phyloP scores from a whole-genome alignment of 2,797 vertebrate genomes.

The Coluber constrictor region DNA sequence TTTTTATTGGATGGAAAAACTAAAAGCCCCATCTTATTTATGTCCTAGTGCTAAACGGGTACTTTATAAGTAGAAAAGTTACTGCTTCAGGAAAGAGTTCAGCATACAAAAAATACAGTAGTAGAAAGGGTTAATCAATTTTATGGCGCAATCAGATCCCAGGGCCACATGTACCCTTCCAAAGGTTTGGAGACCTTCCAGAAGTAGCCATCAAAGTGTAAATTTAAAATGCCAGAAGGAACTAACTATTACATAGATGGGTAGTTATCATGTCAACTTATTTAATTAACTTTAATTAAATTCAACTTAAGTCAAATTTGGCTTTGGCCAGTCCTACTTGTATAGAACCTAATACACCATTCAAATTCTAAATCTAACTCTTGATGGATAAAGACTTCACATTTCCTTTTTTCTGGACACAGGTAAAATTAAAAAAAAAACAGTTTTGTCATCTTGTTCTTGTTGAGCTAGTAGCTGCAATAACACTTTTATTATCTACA shows the following conservation, averaged over 20 bases:
- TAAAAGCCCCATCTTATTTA: background rate
- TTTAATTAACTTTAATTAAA: background rate
- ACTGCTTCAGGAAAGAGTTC: background rate
- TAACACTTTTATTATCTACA: background rate
- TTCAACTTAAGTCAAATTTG: background rate
- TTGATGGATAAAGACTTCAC: background rate
- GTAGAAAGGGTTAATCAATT: background rate
- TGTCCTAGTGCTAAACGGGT: background rate
- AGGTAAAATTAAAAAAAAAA: background rate
- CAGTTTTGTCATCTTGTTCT: background rate
- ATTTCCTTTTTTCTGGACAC: background rate
- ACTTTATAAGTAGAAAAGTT: background rate
- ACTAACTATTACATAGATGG: background rate
- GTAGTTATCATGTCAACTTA: background rate
- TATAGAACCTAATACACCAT: background rate
- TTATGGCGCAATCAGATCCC: background rate
- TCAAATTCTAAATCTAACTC: background rate
- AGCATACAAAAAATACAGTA: background rate
- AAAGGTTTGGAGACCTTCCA: background rate
- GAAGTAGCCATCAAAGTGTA: background rate
- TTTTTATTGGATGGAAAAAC: background rate
- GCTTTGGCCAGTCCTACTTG: background rate
- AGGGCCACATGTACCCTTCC: background rate
- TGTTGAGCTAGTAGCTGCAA: background rate
- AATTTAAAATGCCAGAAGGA: background rate